A percentile compares a stretch with the other conserved stretches of the same genome.
Evolutionary conservation across 1,140 invertebrate genomes (phyloP).

Genomic region (Ceratosolen fusciceps): DNA sequence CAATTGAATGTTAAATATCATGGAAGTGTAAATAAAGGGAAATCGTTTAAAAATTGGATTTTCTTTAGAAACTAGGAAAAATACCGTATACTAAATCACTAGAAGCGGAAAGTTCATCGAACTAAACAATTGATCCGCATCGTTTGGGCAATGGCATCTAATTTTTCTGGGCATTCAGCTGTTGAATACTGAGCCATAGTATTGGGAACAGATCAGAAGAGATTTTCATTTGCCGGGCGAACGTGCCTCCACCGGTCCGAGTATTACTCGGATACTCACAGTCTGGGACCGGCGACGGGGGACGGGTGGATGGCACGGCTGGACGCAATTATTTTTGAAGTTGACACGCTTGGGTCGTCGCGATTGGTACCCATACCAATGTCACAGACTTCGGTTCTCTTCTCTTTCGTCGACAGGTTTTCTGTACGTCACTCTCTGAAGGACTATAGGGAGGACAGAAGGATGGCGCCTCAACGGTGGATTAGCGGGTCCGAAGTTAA

Average conservation of each 20-base stretch:
- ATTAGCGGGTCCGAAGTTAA: constrained; percentile 50
- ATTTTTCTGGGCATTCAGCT: background rate
- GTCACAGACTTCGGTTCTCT: constrained; percentile 21
- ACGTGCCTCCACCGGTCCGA: too few species aligned
- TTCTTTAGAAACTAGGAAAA: too few species aligned
- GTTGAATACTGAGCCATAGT: too few species aligned
- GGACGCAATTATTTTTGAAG: constrained; percentile 37
- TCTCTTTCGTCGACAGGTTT: constrained; percentile 5
- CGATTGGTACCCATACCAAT: constrained; percentile 44
- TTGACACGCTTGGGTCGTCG: constrained; percentile 39
- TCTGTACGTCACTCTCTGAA: too few species aligned
- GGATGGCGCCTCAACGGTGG: too few species aligned
- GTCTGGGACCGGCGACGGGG: background rate
- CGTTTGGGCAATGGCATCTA: background rate
- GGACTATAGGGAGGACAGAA: too few species aligned
- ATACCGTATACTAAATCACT: too few species aligned
- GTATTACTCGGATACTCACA: background rate
- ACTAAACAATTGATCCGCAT: background rate
- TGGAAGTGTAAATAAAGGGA: too few species aligned
- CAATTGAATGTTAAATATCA: too few species aligned
- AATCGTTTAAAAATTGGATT: background rate
- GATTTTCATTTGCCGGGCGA: background rate
- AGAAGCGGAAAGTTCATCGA: background rate
- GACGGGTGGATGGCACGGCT: background rate
- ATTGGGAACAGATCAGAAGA: background rate